Conservation (phyloP, 2,888 invertebrate genomes). For the Xestia ashworthii region DNA sequence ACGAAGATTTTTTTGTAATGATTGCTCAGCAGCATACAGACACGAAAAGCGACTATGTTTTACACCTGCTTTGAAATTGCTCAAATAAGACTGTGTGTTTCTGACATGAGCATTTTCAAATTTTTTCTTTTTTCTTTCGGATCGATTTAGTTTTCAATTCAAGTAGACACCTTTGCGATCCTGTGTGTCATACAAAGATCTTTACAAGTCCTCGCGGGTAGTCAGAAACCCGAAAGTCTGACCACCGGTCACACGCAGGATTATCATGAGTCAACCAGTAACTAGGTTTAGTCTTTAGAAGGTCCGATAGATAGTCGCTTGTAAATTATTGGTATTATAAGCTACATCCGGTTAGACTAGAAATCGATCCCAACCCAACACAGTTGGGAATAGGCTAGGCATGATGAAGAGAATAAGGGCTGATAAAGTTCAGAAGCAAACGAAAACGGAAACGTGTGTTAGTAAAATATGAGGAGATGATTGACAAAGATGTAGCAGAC, state of each 20-base stretch:
- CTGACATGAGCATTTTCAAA: not conserved
- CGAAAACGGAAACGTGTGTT: conserved; percentile 58
- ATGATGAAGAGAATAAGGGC: not conserved
- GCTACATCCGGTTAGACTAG: not conserved
- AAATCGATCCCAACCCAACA: not conserved
- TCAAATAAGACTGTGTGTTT: not conserved
- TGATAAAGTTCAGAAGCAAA: conserved; percentile 29
- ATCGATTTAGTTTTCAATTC: not conserved
- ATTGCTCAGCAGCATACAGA: not conserved
- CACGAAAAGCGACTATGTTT: not conserved
- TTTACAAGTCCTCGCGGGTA: not conserved
- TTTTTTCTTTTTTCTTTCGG: too few species aligned
- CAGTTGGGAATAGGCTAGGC: not conserved
- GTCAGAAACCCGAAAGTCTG: not conserved
- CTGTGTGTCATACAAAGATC: not conserved
- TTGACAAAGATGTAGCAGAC: conserved; percentile 56
- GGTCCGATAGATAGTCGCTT: not conserved
- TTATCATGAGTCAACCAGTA: not conserved
- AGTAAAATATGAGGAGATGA: conserved; percentile 53
- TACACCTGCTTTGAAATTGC: not conserved
- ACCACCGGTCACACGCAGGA: not conserved
- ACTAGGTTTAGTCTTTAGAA: not conserved
- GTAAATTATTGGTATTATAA: not conserved
- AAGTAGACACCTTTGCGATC: not conserved
- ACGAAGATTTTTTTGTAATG: not conserved